Conservation (phyloP, 2,888 invertebrate genomes). For the Escarpia spicata region DNA sequence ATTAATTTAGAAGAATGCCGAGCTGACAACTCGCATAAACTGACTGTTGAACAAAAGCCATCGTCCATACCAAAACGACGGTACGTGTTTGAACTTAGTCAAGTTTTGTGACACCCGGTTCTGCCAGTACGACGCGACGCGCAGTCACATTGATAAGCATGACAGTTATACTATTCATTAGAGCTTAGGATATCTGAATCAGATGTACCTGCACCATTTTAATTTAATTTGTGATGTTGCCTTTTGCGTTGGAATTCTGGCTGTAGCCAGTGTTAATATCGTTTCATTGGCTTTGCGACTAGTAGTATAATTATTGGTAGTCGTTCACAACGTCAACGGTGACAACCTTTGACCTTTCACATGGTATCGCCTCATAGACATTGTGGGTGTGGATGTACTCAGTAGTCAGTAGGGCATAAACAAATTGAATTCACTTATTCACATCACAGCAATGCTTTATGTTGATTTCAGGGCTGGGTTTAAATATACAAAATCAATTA, state of each 20-base stretch:
- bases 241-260: background rate
- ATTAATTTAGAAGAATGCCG: constrained; percentile 14
- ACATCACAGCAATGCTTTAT: too few species aligned
- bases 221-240: background rate
- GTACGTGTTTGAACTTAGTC: constrained; percentile 38
- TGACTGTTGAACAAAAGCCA: constrained; percentile 49
- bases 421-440: too few species aligned
- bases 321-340: too few species aligned
- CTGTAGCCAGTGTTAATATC: background rate
- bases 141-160: background rate
- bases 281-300: background rate
- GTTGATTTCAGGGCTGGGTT: too few species aligned
- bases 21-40: constrained; percentile 26
- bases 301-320: too few species aligned
- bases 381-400: background rate
- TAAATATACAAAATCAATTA: too few species aligned
- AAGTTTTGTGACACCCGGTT: background rate
- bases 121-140: background rate
- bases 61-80: constrained; percentile 58
- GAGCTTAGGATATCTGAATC: background rate
- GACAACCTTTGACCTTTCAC: background rate
- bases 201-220: background rate
- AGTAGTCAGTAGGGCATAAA: background rate
- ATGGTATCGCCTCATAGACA: background rate
- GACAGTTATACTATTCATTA: background rate